Evolutionary conservation across 2,113 vertebrate species (phyloP).

Genomic region (Trichomycterus rosablanca): DNA sequence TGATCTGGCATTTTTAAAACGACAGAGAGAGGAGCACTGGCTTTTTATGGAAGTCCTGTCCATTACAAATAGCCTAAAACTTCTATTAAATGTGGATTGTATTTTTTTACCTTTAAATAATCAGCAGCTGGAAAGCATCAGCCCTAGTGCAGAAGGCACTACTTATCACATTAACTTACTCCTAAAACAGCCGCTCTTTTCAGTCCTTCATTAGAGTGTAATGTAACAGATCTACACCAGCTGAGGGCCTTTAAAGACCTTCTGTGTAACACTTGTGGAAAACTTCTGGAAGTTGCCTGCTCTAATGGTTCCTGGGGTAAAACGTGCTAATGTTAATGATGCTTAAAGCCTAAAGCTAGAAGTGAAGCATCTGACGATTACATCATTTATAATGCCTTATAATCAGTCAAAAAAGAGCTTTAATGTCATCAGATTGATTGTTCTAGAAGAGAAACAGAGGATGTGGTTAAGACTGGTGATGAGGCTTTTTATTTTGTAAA

Average conservation of each 20-base stretch:
- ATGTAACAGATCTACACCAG: constrained; percentile 25
- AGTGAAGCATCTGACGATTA: too few species aligned
- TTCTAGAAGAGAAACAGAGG: too few species aligned
- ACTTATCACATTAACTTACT: constrained; percentile 29
- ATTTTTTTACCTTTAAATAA: constrained; percentile 26
- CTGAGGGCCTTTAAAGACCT: constrained; percentile 7
- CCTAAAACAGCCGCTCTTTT: constrained; percentile 10
- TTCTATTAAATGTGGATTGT: constrained; percentile 17
- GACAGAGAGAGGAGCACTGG: background rate
- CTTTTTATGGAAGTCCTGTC: background rate
- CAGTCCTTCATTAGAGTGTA: constrained; percentile 23
- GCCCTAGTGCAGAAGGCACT: background rate
- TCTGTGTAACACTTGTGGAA: constrained; percentile 9
- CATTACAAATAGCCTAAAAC: background rate
- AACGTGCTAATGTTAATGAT: constrained; percentile 2
- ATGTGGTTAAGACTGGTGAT: too few species aligned
- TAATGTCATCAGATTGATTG: too few species aligned
- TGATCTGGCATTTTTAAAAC: background rate
- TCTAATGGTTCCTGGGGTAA: background rate
- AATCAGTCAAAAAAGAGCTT: too few species aligned
- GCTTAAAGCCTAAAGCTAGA: too few species aligned
- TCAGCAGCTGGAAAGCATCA: constrained; percentile 28
- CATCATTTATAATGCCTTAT: too few species aligned
- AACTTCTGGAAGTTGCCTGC: background rate
- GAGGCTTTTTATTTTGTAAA: too few species aligned